Base-by-base conservation (phyloP, 64 coral and sea anemone genomes). In the Stichodactyla mertensii region DNA sequence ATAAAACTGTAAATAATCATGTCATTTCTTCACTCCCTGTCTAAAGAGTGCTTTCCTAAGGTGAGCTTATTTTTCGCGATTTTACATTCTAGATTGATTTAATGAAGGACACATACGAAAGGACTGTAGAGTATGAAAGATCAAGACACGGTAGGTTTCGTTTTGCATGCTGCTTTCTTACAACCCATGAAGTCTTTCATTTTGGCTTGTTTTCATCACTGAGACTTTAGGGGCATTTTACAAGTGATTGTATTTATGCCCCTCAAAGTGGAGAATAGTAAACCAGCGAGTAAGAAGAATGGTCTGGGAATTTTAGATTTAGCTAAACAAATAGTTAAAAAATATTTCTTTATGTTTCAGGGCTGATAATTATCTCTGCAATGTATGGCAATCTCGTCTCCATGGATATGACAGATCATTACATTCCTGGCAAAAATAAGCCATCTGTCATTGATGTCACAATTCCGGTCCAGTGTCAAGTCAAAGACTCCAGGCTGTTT, bases 401-500 rank as follows among this genome's bases (percentile, higher is more conserved):
- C 5, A 92, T 99, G 81, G 90, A 85, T 85, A 64, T 0, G 4
- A 24, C 55, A 60, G 83, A 64, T 56, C 83, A 85, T 16, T 23
- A 26, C 54, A 28, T 14, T 62, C 58, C 8, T 56, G 55, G 64
- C 6, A 15, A 54, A 70, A 15, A 55, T 36, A 61, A 80, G 64
- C 77, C 52, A 55, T 88, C 88, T 90, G 97, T 99, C 15, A 95
- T 99, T 53, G 97, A 99, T 61, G 97, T 92, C 52, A 95, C 97
- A 0, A 86, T 95, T n/a, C 93, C 97, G 15, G 67, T 99, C 18
- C 97, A 99, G 66, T 99, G 97, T 77, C 97, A 95, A 92, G 93
- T 99, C 24, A 92, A 88, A 58, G 97, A 99, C 55, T 99, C 97
- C 0, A 90, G 93, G 14, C 88, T 99, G 5, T 95, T 99, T 56